Percentiles rank a stretch among this genome's conserved stretches.
phyloP scores from a whole-genome alignment of 2,113 vertebrate genomes.

The Condylura cristata region DNA sequence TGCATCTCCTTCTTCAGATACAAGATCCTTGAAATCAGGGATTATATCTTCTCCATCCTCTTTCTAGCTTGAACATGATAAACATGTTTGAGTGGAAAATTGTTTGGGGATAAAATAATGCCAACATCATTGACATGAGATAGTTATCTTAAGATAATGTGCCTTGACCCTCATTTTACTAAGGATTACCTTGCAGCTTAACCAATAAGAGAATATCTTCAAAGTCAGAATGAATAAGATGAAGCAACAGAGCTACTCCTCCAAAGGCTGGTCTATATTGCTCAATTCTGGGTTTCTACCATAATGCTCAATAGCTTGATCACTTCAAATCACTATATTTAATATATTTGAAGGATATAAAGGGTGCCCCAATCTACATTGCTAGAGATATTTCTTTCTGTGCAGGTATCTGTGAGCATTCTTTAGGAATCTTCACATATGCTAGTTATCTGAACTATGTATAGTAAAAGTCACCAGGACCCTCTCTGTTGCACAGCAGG shows the following conservation, averaged over 20 bases:
- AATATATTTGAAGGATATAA: neutral
- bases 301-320: neutral
- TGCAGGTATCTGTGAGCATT: neutral
- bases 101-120: neutral
- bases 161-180: neutral
- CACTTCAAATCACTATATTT: neutral
- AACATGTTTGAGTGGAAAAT: neutral
- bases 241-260: neutral
- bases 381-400: neutral
- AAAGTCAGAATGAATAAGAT: neutral
- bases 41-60: neutral
- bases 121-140: neutral
- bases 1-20: neutral
- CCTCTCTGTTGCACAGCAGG: too few species aligned
- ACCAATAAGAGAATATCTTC: neutral
- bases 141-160: neutral
- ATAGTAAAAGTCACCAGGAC: neutral
- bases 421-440: neutral
- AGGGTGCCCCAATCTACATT: neutral
- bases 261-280: neutral
- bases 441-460: neutral
- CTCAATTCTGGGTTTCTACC: neutral
- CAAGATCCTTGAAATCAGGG: neutral
- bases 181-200: neutral
- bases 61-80: neutral